Base-by-base conservation (phyloP, 2,113 vertebrate species). In the Indri indri region DNA sequence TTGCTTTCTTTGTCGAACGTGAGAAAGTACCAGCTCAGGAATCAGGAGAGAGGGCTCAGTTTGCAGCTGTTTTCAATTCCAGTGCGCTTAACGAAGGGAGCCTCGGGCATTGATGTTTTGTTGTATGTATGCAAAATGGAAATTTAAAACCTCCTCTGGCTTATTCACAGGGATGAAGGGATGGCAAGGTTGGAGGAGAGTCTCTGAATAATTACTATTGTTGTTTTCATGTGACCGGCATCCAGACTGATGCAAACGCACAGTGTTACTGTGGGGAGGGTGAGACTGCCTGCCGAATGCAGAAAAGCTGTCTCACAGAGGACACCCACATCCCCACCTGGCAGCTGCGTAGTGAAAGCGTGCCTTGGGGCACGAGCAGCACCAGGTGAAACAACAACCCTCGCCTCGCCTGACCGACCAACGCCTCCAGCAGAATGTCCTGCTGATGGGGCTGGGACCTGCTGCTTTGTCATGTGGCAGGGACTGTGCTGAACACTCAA, bases 61-160 rank as follows among this genome's bases (percentile, higher is more conserved):
- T 20, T 89, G 70, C 83, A 79, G 92, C 63, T 88, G 65, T 57
- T 86, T 94, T 70, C 71, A 30, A 50, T 74, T 70, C 86, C 63
- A 70, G 25, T 18, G 30, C 18, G 14, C 18, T 76, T 92, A 45
- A 79, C 68, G 30, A 74, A 59, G 50, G 73, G 70, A 1, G 40
- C 73, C 40, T 47, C 17, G 8, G 63, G 57, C 52, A 30, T 57
- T 59, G 79, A 3, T 61, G 8, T 79, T 86, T 50, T 73, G 59
- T 85, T 85, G 61, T 66, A 54, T 81, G 47, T 71, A 50, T 57
- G 57, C 84, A 66, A 91, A 90, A 97, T 42, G 65, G 82, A 77
- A 88, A 89, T 65, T 0, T 34, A 74, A 73, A 90, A 50, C 81
- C 85, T 77, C 45, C 32, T 32, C 37, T 96, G 87, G 70, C n/a